These are phyloP conservation scores for Serilophus lunatus DNA, from an alignment of 2,113 vertebrate species.

Conservation along the genomic window DNA sequence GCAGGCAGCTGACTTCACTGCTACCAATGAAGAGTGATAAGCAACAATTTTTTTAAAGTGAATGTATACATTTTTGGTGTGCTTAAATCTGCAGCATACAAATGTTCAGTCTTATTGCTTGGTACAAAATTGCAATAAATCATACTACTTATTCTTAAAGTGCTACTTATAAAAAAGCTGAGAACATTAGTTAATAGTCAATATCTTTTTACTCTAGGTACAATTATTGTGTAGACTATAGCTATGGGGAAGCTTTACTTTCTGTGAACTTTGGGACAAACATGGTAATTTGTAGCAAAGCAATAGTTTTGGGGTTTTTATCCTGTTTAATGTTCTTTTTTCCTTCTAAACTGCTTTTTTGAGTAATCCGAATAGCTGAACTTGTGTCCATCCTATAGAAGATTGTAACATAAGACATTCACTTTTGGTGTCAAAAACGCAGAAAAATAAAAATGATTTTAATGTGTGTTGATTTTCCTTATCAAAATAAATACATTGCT, in stretches of 20 bases:
- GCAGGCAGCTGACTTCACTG: slow-evolving; percentile 54
- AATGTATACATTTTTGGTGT: slow-evolving; percentile 65
- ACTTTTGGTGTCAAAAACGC: slow-evolving; percentile 62
- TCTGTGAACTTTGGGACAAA: slow-evolving; percentile 34
- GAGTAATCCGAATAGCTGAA: slow-evolving; percentile 39
- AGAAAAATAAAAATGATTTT: slow-evolving; percentile 61
- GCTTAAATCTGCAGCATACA: slow-evolving; percentile 58
- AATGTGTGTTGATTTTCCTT: slow-evolving; percentile 59
- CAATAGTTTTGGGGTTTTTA: not conserved
- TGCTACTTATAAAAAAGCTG: slow-evolving; percentile 60
- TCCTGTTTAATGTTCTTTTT: slow-evolving; percentile 30
- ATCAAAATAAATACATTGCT: slow-evolving; percentile 52
- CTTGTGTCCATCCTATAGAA: slow-evolving; percentile 62
- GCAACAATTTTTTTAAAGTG: slow-evolving; percentile 54
- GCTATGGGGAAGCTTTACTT: slow-evolving; percentile 48
- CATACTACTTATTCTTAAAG: slow-evolving; percentile 60
- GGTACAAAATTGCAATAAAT: slow-evolving; percentile 66
- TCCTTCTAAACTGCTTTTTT: slow-evolving; percentile 36
- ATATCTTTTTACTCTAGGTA: slow-evolving; percentile 43
- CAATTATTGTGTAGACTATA: slow-evolving; percentile 33
- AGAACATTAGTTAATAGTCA: slow-evolving; percentile 35
- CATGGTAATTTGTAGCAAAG: slow-evolving; percentile 41
- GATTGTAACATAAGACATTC: slow-evolving; percentile 61
- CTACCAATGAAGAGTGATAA: slow-evolving; percentile 66
- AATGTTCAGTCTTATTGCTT: slow-evolving; percentile 56